Conservation (phyloP, 2,113 vertebrate species). For the Ceyx margarethae region DNA sequence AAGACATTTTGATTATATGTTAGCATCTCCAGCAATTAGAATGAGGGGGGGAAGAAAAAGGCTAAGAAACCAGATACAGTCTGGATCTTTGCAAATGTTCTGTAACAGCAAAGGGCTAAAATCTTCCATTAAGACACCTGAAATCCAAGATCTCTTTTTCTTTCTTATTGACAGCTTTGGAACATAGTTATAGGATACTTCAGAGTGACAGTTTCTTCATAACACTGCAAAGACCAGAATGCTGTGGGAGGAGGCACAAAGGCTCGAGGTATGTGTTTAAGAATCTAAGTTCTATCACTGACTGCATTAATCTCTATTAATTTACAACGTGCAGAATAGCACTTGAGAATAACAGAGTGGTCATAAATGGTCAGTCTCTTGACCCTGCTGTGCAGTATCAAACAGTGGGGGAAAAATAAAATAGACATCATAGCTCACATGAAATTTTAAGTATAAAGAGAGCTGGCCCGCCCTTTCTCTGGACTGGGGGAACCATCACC, state of each 20-base stretch:
- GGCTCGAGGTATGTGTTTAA: background rate
- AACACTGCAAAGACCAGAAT: background rate
- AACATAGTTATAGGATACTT: background rate
- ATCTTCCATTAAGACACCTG: background rate
- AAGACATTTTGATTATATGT: slow-evolving; percentile 38
- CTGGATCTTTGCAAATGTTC: background rate
- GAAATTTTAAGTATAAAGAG: no score
- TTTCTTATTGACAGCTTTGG: background rate
- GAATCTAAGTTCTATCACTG: background rate
- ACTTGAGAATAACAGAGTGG: background rate
- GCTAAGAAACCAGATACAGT: background rate
- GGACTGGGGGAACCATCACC: no score
- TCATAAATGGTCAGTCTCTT: no score
- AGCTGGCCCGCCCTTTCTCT: no score
- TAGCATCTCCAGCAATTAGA: slow-evolving; percentile 25
- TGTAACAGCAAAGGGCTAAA: background rate
- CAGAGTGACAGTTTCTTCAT: background rate
- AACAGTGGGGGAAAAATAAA: no score
- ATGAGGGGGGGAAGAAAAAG: rapidly evolving
- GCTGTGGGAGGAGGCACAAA: background rate
- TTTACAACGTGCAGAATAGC: background rate
- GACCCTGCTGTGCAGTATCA: no score
- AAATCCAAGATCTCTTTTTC: background rate
- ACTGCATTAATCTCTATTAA: background rate
- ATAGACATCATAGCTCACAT: no score